Percentiles rank a stretch among this genome's conserved stretches.
phyloP scores from a whole-genome alignment of 1,140 invertebrate genomes.

The Ptiloglossa arizonensis region DNA sequence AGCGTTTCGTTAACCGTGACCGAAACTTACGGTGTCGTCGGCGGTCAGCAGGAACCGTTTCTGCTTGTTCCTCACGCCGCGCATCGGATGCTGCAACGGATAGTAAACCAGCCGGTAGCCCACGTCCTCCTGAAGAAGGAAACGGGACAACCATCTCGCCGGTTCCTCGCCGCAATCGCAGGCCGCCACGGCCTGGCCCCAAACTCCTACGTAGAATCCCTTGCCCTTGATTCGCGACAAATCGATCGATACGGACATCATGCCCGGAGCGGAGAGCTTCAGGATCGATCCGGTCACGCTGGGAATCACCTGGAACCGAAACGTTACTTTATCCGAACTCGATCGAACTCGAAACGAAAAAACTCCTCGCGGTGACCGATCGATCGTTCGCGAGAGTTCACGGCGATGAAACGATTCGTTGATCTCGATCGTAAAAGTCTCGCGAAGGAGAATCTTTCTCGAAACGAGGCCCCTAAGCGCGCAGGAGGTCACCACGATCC shows the following conservation, averaged over 20 bases:
- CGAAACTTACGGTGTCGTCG: conserved; percentile 69
- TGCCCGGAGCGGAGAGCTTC: conserved; percentile 79
- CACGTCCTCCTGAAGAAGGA: conserved; percentile 81
- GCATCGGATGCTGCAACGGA: conserved; percentile 78
- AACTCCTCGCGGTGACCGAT: background rate
- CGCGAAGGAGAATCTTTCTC: too few relatives aligned
- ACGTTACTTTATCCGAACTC: too few relatives aligned
- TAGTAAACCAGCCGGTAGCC: conserved; percentile 84
- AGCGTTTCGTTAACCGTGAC: too few relatives aligned
- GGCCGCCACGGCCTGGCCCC: conserved; percentile 80
- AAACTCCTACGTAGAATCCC: conserved; percentile 78
- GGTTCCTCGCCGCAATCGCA: conserved; percentile 85
- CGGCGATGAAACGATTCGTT: conserved; percentile 25
- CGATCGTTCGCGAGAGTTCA: background rate
- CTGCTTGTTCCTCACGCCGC: conserved; percentile 68
- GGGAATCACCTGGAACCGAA: conserved; percentile 72
- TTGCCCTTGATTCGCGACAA: conserved; percentile 79
- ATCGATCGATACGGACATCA: conserved; percentile 81
- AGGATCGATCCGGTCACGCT: conserved; percentile 77
- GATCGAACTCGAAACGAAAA: too few relatives aligned
- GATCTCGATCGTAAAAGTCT: conserved; percentile 35
- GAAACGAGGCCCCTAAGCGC: background rate
- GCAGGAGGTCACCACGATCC: background rate
- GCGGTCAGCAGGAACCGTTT: conserved; percentile 66
- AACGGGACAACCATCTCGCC: conserved; percentile 84